Evolutionary conservation across 2,797 vertebrate genomes (phyloP), one percentile per base, ranked within the genome.

Genomic region (Hypotaenidia okinawae): DNA sequence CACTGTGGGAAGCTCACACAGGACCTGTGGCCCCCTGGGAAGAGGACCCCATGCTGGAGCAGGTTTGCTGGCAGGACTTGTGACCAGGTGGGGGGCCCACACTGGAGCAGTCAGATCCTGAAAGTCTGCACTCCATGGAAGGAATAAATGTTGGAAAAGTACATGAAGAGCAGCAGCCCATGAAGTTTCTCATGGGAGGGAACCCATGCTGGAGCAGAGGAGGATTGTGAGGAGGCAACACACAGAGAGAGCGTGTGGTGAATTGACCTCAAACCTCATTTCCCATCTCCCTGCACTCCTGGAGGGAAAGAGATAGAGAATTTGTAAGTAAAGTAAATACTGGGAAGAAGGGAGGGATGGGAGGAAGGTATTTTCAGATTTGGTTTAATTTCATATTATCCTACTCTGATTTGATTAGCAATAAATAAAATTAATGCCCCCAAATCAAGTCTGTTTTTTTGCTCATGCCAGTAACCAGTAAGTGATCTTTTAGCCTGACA

Each of bases 1-100:
- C 14, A 9, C 11, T 2, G 0, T 15, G 14, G 24, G 14, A 16
- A 23, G 3, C 14, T 10, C 6, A 1, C 0, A 1, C 4, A 37
- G 16, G n/a, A 10, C 28, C 4, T 72, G 32, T 28, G 32, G 5
- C 18, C 7, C 24, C 1, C 2, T 5, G 15, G 32, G n/a, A 43
- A 18, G 8, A 18, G 4, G 14, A 45, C 43, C 11, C 8, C 9
- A 47, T 1, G 0, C 13, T 25, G 16, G 16, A 80, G 10, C 16
- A 37, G 43, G 11, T 37, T 13, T 5, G 2, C 16, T 43, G 43
- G 43, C 43, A 43, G 43, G 43, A 43, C 43, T 43, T 43, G 43
- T 43, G 43, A 43, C 4, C 18, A 10, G 1, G 2, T 21, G 10
- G 16, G 5, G 16, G 11, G 37, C 27, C 11, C 33, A 58, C 1